These are phyloP conservation scores for Sebastes elongatus DNA, from an alignment of 2,797 vertebrate genomes.

Conservation along the genomic window DNA sequence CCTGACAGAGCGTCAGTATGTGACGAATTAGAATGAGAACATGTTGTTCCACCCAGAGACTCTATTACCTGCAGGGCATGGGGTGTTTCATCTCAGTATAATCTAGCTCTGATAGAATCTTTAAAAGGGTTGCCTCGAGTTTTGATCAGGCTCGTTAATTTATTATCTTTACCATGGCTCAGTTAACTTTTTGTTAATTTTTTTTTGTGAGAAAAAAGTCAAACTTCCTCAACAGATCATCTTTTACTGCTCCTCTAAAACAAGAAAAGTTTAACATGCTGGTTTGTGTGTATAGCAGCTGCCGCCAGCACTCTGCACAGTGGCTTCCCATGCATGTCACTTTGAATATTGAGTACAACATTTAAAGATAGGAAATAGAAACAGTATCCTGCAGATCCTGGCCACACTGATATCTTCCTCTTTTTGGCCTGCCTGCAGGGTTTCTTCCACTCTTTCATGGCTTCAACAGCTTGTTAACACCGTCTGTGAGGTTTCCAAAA, in stretches of 20 bases:
- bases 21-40: background rate
- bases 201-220: background rate
- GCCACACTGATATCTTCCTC: background rate
- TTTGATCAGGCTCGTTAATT: background rate
- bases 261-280: background rate
- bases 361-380: background rate
- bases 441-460: constrained; percentile 30
- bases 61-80: background rate
- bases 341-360: background rate
- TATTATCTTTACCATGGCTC: background rate
- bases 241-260: background rate
- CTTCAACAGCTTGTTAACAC: constrained; percentile 40
- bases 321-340: background rate
- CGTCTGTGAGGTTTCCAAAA: background rate
- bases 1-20: background rate
- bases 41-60: background rate
- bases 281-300: background rate
- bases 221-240: background rate
- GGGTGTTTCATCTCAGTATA: background rate
- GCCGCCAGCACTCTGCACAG: background rate
- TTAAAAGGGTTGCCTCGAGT: background rate
- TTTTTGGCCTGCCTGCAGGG: background rate
- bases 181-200: background rate
- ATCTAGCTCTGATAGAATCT: background rate
- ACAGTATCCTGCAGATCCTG: background rate